These are phyloP conservation scores for Apostichopus parvimensis DNA, from an alignment of 35 echinoderm and acorn worm genomes.

Conservation along the genomic window DNA sequence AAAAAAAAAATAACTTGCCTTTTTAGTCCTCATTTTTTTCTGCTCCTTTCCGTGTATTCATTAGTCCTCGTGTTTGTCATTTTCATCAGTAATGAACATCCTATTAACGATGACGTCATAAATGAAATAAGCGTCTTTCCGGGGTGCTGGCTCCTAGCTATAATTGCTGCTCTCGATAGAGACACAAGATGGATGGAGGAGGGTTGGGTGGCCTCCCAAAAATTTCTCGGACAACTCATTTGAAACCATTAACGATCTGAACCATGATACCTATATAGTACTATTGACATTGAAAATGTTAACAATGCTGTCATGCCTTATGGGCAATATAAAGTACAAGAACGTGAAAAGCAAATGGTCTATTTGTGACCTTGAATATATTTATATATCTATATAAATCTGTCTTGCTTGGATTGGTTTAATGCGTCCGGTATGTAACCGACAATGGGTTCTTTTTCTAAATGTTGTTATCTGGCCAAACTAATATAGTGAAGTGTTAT, in stretches of 20 bases:
- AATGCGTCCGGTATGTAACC: neutral
- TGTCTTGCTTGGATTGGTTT: neutral
- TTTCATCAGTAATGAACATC: too few species aligned
- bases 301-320: neutral
- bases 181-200: neutral
- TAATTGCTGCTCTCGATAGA: neutral
- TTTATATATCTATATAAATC: neutral
- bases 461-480: too few species aligned
- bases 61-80: too few species aligned
- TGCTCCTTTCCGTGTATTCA: too few species aligned
- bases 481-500: too few species aligned
- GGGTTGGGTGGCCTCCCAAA: neutral
- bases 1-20: too few species aligned
- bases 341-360: neutral
- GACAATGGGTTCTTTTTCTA: too few species aligned
- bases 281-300: neutral
- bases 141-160: too few species aligned
- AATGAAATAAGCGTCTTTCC: too few species aligned
- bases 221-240: neutral
- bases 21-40: too few species aligned
- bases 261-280: neutral
- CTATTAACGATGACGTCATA: too few species aligned
- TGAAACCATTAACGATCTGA: neutral
- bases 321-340: neutral
- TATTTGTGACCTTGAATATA: neutral